Evolutionary conservation across 2,888 invertebrate species (phyloP).

Genomic region (Drosophila atripex): DNA sequence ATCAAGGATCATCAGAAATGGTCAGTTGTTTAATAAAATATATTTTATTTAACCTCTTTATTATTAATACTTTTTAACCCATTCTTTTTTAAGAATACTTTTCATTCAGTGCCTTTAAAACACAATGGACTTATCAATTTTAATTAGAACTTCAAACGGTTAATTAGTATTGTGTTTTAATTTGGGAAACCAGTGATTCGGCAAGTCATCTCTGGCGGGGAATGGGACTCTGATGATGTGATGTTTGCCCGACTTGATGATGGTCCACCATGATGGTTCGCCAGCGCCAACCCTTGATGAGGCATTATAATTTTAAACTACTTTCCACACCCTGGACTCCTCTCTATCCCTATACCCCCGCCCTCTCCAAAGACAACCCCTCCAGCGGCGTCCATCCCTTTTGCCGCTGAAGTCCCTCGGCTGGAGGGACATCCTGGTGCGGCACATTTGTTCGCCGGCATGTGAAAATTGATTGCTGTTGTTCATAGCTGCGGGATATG

Average conservation of each 20-base stretch:
- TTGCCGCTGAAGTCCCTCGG: too few relatives aligned
- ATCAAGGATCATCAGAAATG: too few relatives aligned
- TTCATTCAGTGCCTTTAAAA: neutral
- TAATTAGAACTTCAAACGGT: conserved; percentile 16
- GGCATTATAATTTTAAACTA: conserved; percentile 75
- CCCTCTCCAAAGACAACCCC: neutral
- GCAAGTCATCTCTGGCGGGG: conserved; percentile 1
- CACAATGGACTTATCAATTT: neutral
- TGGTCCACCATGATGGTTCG: conserved; percentile 50
- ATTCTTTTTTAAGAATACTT: too few relatives aligned
- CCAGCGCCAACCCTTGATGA: conserved; percentile 50
- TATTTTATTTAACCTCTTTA: neutral
- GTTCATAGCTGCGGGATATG: conserved; percentile 79
- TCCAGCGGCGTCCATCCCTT: too few relatives aligned
- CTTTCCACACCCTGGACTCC: conserved; percentile 1
- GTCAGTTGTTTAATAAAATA: too few relatives aligned
- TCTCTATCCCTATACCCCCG: neutral
- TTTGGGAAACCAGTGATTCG: conserved; percentile 12
- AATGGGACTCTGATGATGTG: neutral
- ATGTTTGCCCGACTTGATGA: conserved; percentile 52
- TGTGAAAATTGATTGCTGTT: conserved; percentile 79
- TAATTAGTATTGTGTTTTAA: conserved; percentile 19
- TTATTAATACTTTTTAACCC: neutral
- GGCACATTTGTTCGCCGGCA: conserved; percentile 77
- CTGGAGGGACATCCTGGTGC: conserved; percentile 60